Percentiles rank a stretch among this genome's conserved stretches.
Evolutionary conservation across 2,113 vertebrate species (phyloP).

Genomic region (Galbula dea): DNA sequence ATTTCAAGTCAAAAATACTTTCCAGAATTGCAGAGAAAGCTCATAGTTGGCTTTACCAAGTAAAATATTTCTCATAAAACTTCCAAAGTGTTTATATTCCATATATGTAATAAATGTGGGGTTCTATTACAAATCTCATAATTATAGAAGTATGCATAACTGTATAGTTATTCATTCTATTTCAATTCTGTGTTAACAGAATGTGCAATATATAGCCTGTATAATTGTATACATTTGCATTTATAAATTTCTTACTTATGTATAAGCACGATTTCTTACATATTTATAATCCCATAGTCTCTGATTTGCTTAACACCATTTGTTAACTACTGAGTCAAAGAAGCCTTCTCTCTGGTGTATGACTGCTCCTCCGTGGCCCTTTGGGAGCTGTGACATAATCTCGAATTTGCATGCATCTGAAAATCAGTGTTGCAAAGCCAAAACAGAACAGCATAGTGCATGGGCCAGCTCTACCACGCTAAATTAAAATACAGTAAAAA

Average conservation of each 20-base stretch:
- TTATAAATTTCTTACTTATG: not conserved
- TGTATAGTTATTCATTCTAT: too few relatives aligned
- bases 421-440: not conserved
- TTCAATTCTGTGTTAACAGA: not conserved
- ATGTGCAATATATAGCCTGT: not conserved
- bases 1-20: not conserved
- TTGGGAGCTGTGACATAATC: not conserved
- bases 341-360: not conserved
- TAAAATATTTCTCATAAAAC: not conserved
- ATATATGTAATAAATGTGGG: not conserved
- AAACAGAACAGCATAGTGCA: accelerated
- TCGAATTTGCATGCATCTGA: not conserved
- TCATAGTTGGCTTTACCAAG: not conserved
- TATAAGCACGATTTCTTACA: not conserved
- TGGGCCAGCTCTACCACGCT: not conserved
- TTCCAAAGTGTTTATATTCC: not conserved
- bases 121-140: not conserved
- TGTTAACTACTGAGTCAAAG: not conserved
- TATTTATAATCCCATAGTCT: not conserved
- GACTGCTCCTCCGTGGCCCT: not conserved
- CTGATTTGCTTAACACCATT: not conserved
- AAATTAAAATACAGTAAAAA: not conserved
- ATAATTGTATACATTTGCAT: not conserved
- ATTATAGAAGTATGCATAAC: not conserved
- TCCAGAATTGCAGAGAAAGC: not conserved